phyloP scores from a whole-genome alignment of 1,140 invertebrate species.

The Oedothorax gibbosus region DNA sequence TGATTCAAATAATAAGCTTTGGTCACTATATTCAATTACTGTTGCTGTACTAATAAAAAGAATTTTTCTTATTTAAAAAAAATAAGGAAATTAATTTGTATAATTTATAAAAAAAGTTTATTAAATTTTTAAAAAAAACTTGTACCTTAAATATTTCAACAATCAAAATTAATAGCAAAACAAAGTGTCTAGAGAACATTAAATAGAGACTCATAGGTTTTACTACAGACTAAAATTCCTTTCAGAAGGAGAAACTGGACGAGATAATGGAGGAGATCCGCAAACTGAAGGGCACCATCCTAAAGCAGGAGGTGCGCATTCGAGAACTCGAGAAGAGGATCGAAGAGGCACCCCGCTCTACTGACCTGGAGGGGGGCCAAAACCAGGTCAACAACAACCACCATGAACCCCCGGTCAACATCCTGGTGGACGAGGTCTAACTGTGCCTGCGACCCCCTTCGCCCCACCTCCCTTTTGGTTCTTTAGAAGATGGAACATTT shows the following conservation, averaged over 20 bases:
- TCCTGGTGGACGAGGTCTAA: slow-evolving; percentile 52
- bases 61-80: no score
- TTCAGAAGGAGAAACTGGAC: slow-evolving; percentile 75
- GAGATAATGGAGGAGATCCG: slow-evolving; percentile 88
- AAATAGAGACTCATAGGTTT: not conserved
- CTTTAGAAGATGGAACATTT: not conserved
- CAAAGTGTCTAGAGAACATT: not conserved
- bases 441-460: no score
- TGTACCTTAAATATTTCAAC: no score
- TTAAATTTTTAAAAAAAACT: no score
- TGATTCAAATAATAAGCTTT: no score
- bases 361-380: slow-evolving; percentile 24
- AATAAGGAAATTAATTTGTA: no score
- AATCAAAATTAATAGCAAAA: no score
- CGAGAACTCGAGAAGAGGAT: slow-evolving; percentile 76
- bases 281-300: slow-evolving; percentile 91
- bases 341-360: slow-evolving; percentile 10
- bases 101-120: no score
- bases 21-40: no score
- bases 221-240: slow-evolving; percentile 22
- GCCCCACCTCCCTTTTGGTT: not conserved
- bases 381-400: slow-evolving; percentile 58
- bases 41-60: no score
- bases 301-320: slow-evolving; percentile 93
- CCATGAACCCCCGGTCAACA: slow-evolving; percentile 31